Base-by-base conservation (phyloP, 2,888 invertebrate genomes). In the Notodonta ziczac region DNA sequence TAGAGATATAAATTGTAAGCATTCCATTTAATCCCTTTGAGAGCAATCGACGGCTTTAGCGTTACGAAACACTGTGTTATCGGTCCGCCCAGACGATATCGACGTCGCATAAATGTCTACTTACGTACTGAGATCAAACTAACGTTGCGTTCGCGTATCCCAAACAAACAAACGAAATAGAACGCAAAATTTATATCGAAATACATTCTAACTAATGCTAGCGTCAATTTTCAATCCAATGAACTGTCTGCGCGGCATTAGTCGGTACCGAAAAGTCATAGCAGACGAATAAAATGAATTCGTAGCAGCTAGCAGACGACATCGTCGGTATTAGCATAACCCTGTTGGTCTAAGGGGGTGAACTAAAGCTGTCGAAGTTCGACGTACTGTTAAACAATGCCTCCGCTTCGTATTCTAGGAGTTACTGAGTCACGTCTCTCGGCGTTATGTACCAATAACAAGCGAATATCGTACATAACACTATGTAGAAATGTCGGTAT, bases 1-100 rank as follows among this genome's bases (percentile, higher is more conserved):
- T 93, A 90, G 90, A 93, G 93, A 93, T 90, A 91, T 92, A 92
- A 92, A 91, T 90, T 91, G 88, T 85, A 82, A 80, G 82, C 84
- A 86, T 88, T 89, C 84, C 85, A 87, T 91, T 87, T 89, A 88
- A 89, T 90, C 89, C 90, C 87, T 91, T 90, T 88, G 87, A 86
- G 78, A 82, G 81, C 81, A 84, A 88, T 89, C 90, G 83, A 84
- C 80, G 81, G 81, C 82, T 83, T 82, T 80, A 80, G 62, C 78
- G 80, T 88, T 84, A 86, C 80, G 82, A 83, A 83, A 87, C 75
- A 72, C 77, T 76, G 74, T 78, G 85, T 82, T 91, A 91, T 91
- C 89, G 86, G 72, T 56, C 59, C 63, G 67, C 70, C 74, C 88
- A 88, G 82, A 81, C 83, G 73, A 69, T 71, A 72, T 66, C 69